A percentile compares a stretch with the other conserved stretches of the same genome.
phyloP scores from a whole-genome alignment of 1,140 invertebrate species.

The Zelostemma sp. region DNA sequence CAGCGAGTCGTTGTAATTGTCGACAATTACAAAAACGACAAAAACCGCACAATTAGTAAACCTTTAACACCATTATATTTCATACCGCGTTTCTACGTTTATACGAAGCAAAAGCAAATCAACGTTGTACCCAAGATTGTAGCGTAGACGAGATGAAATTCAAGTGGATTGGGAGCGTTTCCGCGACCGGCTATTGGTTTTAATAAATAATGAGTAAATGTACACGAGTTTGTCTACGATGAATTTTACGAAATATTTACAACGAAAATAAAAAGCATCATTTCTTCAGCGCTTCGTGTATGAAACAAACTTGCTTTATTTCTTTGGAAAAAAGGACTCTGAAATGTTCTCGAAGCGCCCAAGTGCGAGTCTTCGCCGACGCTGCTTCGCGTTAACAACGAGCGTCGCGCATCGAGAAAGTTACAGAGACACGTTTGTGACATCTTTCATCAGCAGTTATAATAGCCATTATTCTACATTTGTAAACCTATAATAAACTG shows the following conservation, averaged over 20 bases:
- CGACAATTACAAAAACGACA: neutral
- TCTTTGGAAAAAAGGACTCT: conserved; percentile 17
- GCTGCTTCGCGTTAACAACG: conserved; percentile 21
- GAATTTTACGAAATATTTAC: conserved; percentile 63
- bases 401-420: conserved; percentile 49
- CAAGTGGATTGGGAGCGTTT: conserved; percentile 39
- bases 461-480: conserved; percentile 71
- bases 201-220: conserved; percentile 57
- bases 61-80: conserved; percentile 13
- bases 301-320: conserved; percentile 1
- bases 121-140: conserved; percentile 57
- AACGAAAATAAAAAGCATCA: conserved; percentile 56
- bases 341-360: conserved; percentile 38
- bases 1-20: neutral
- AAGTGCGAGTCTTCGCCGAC: conserved; percentile 22
- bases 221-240: conserved; percentile 64
- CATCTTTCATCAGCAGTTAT: conserved; percentile 70
- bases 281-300: conserved; percentile 53
- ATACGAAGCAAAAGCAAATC: conserved; percentile 50
- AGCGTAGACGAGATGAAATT: conserved; percentile 58
- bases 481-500: conserved; percentile 72
- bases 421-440: conserved; percentile 51
- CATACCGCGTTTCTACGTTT: conserved; percentile 63
- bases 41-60: conserved; percentile 11
- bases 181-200: conserved; percentile 58